Conservation (phyloP, 1,140 invertebrate species). For the Penaeus chinensis region DNA sequence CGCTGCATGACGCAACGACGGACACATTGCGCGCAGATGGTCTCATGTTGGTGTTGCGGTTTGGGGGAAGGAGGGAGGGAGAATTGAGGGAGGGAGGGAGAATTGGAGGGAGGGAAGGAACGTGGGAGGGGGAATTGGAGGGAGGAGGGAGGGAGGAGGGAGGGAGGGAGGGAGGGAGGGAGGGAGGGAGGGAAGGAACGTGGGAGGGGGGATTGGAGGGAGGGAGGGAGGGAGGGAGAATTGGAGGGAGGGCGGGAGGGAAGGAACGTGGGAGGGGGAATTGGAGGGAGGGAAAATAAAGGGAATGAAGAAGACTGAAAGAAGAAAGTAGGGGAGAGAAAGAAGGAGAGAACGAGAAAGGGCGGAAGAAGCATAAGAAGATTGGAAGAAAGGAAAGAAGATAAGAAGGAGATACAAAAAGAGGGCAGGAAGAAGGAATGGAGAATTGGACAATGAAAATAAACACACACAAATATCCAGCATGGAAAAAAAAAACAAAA, state of each 20-base stretch:
- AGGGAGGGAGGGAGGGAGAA: background rate
- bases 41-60: too few relatives aligned
- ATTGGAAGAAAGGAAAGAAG: background rate
- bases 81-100: background rate
- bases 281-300: background rate
- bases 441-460: background rate
- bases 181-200: background rate
- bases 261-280: background rate
- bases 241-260: background rate
- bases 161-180: background rate
- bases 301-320: background rate
- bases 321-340: background rate
- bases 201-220: background rate
- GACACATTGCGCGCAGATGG: too few relatives aligned
- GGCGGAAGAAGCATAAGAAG: background rate
- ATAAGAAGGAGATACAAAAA: background rate
- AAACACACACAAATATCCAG: too few relatives aligned
- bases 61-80: background rate
- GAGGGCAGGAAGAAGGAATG: background rate
- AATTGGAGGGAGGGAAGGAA: background rate
- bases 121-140: too few relatives aligned
- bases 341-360: background rate
- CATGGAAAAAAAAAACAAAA: too few relatives aligned
- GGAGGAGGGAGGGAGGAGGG: slow-evolving; percentile 11
- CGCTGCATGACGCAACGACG: too few relatives aligned